Conservation (phyloP, 2,888 invertebrate species). For the Aphidius colemani region DNA sequence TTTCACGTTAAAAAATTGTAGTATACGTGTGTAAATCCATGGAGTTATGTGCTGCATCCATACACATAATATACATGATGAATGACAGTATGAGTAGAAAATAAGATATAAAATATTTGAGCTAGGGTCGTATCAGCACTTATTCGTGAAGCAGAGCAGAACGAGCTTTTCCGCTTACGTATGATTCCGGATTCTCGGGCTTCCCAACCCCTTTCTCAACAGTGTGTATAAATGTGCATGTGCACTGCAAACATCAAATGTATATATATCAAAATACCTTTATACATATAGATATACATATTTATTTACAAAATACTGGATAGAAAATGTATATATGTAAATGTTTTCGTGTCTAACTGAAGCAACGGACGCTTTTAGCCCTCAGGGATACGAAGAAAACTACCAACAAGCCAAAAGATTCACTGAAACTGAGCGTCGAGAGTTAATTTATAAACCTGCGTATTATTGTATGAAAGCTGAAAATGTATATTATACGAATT, state of each 20-base stretch:
- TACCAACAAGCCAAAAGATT: neutral
- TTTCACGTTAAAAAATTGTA: too few species aligned
- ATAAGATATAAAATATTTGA: neutral
- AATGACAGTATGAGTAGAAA: too few species aligned
- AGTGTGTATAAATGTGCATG: neutral
- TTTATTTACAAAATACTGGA: too few species aligned
- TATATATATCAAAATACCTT: too few species aligned
- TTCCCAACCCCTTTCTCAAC: constrained; percentile 9
- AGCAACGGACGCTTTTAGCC: constrained; percentile 7
- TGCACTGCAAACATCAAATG: neutral
- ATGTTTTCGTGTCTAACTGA: neutral
- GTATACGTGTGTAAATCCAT: too few species aligned
- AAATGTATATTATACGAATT: too few species aligned
- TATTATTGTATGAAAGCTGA: neutral
- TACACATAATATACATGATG: too few species aligned
- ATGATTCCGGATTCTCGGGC: constrained; percentile 19
- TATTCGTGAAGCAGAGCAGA: constrained; percentile 34
- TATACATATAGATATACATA: too few species aligned
- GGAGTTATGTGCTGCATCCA: too few species aligned
- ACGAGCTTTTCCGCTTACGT: constrained; percentile 33
- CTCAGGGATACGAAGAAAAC: neutral
- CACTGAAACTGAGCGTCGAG: constrained; percentile 1
- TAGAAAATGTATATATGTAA: neutral
- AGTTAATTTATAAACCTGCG: constrained; percentile 32
- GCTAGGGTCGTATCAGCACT: constrained; percentile 31